phyloP scores from a whole-genome alignment of 23 tunicate species.

The Styela plicata region DNA sequence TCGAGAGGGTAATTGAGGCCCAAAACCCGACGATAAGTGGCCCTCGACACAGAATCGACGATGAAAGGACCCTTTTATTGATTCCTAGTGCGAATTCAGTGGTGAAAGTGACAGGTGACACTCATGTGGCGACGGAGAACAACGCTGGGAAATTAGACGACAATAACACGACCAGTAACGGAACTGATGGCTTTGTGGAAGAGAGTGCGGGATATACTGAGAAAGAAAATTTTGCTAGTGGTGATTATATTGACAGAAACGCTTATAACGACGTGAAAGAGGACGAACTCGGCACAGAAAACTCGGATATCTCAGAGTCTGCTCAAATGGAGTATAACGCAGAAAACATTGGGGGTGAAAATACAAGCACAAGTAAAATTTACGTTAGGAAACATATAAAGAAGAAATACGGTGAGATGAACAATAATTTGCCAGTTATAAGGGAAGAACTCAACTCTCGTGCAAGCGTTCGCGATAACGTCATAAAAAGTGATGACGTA shows the following conservation, averaged over 20 bases:
- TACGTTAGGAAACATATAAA: neutral
- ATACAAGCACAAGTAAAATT: neutral
- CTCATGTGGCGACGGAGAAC: neutral
- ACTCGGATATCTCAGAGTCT: too few relatives aligned
- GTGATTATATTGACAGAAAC: too few relatives aligned
- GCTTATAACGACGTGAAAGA: too few relatives aligned
- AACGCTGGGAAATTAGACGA: neutral
- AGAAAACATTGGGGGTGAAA: too few relatives aligned
- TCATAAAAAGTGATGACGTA: neutral
- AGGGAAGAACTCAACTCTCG: neutral
- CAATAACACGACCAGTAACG: neutral
- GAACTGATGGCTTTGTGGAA: neutral
- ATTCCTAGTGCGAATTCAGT: neutral
- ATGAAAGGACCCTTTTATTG: neutral
- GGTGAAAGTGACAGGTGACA: neutral
- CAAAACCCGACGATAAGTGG: neutral
- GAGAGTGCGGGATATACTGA: neutral
- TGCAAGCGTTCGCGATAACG: neutral
- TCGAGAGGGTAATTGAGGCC: neutral
- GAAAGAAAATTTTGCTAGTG: neutral
- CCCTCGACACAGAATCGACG: neutral
- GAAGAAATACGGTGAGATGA: neutral
- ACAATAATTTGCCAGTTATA: neutral
- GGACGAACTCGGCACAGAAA: too few relatives aligned
- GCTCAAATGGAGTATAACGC: too few relatives aligned